Percentiles rank a stretch among this genome's conserved stretches.
These are phyloP conservation scores for Panthera uncia DNA, from an alignment of 2,113 vertebrate genomes.

Conservation along the genomic window DNA sequence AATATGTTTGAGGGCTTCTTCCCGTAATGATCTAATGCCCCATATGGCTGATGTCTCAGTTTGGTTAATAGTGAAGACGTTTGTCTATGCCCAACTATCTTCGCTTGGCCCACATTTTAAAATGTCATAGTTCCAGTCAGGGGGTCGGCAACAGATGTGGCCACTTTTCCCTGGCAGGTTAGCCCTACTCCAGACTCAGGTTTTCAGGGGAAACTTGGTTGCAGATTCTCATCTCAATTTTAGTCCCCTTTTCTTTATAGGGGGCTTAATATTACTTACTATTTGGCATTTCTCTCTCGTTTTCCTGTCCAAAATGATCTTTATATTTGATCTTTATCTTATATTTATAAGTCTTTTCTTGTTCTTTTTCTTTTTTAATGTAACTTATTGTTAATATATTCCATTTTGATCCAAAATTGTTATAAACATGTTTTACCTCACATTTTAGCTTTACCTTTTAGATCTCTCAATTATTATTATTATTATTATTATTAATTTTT, in stretches of 20 bases:
- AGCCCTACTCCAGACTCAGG: neutral
- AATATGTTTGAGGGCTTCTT: neutral
- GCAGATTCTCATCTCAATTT: neutral
- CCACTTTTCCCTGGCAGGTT: neutral
- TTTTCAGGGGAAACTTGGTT: neutral
- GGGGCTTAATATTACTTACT: neutral
- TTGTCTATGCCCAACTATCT: neutral
- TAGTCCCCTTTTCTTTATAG: neutral
- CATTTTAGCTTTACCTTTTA: constrained; percentile 7
- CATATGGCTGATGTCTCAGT: neutral
- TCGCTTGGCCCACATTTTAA: neutral
- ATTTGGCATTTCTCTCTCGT: neutral
- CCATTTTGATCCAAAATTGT: neutral
- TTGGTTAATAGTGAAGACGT: neutral
- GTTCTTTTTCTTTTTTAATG: neutral
- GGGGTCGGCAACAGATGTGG: neutral
- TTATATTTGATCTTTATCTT: neutral
- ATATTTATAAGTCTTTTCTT: neutral
- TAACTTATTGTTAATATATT: neutral
- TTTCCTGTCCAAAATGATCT: neutral
- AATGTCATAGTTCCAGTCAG: neutral
- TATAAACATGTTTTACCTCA: neutral
- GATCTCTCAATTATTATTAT: neutral
- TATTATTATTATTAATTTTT: neutral
- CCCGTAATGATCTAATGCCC: neutral